Evolutionary conservation across 2,113 vertebrate species (phyloP).

Genomic region (Tetraodon nigroviridis): DNA sequence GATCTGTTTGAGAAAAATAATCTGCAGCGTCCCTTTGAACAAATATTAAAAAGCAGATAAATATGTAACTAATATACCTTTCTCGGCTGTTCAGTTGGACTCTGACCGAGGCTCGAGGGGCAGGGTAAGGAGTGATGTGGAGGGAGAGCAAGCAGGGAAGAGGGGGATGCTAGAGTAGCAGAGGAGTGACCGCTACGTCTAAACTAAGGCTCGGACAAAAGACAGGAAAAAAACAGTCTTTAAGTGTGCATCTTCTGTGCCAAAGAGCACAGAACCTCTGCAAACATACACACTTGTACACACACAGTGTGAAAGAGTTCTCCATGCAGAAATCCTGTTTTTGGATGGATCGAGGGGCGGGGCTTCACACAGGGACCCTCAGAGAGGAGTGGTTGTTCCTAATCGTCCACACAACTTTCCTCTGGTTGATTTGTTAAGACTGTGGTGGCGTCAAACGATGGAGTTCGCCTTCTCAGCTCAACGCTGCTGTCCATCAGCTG

Average conservation of each 20-base stretch:
- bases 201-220: constrained; percentile 55
- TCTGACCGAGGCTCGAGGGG: constrained; percentile 51
- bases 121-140: constrained; percentile 16
- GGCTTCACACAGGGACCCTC: constrained; percentile 22
- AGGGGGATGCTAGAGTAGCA: constrained; percentile 35
- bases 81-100: constrained; percentile 4
- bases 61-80: not conserved
- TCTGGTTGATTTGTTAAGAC: constrained; percentile 80
- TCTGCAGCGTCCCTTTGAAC: not conserved
- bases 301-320: constrained; percentile 25
- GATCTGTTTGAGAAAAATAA: too few relatives aligned
- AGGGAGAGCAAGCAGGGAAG: constrained; percentile 36
- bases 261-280: constrained; percentile 37
- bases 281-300: constrained; percentile 33
- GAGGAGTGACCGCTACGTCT: constrained; percentile 31
- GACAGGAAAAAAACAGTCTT: constrained; percentile 42
- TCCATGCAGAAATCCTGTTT: constrained; percentile 32
- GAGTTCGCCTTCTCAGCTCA: constrained; percentile 82
- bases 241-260: constrained; percentile 55
- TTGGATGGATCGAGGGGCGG: constrained; percentile 18
- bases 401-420: constrained; percentile 64
- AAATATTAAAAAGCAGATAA: not conserved
- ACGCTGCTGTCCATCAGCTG: constrained; percentile 72
- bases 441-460: constrained; percentile 82
- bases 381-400: constrained; percentile 43